Base-by-base conservation (phyloP, 2,888 invertebrate species). In the Eurytoma adleriae region DNA sequence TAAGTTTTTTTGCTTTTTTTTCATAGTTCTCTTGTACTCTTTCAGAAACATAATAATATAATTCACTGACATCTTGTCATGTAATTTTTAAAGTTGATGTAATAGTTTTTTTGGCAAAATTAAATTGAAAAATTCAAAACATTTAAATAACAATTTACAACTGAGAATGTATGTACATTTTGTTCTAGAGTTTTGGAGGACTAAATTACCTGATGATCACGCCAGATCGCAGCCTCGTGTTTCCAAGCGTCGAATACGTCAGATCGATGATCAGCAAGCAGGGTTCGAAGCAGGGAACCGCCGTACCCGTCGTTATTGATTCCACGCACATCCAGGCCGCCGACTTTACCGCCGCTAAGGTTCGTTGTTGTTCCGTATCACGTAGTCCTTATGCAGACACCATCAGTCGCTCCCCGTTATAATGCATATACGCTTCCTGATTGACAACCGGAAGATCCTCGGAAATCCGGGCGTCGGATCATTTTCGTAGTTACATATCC, bases 211-310 rank as follows among this genome's bases (percentile, higher is more conserved):
- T 94, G 54, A 90, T 92, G 57, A 92, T 94, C 62, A 93, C 93
- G 3, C 94, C 94, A 0, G 94, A 94, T 84, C 91, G 94, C 84
- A 94, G 93, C 86, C 90, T 94, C 40, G 92, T 92, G 2, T 94
- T 94, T 87, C 94, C 94, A 18, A 93, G 94, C 7, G 93, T 94
- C 5, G 94, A 94, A 83, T 94, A 94, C 85, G 93, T 94, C 2
- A 91, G 93, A 76, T 92, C 93, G 87, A 93, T 95, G 83, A 94
- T 97, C 80, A 94, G 94, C 87, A 96, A 96, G 91, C 95, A 94
- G 18, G 95, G 93, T 20, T 91, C 92, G 13, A 92, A 93, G 84
- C 92, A 92, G 78, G 93, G 93, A n/a, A 92, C 91, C 81, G 91
- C 84, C 72, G 92, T 92, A 64, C 93, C 94, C 1, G 93, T 94